phyloP scores from a whole-genome alignment of 2,797 vertebrate species.

The Tenualosa thibaudeaui region DNA sequence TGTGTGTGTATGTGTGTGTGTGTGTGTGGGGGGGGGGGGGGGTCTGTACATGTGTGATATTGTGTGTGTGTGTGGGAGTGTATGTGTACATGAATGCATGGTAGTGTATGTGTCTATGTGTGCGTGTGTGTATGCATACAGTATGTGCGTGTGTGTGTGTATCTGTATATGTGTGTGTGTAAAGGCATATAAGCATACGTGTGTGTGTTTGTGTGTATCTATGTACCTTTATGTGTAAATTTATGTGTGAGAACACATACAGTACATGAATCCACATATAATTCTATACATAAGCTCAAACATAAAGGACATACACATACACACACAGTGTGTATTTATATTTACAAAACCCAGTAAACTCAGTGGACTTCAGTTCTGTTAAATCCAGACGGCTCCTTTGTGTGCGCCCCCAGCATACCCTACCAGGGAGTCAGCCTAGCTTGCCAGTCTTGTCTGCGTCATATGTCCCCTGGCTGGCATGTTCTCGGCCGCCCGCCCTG shows the following conservation, averaged over 20 bases:
- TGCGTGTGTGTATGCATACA: background rate
- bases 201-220: background rate
- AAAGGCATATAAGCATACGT: background rate
- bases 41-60: background rate
- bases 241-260: background rate
- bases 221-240: background rate
- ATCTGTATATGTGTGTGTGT: no score
- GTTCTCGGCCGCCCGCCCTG: background rate
- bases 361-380: background rate
- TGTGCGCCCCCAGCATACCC: background rate
- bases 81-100: background rate
- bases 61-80: background rate
- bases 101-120: background rate
- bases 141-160: background rate
- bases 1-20: constrained; percentile 16
- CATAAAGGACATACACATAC: background rate
- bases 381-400: background rate
- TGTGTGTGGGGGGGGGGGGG: background rate
- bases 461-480: background rate
- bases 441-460: background rate
- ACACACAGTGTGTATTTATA: background rate
- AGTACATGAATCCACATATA: background rate
- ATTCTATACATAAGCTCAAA: background rate
- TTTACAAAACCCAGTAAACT: background rate
- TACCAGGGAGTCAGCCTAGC: background rate